A percentile compares a stretch with the other conserved stretches of the same genome.
These are phyloP conservation scores for Cettia cetti DNA, from an alignment of 2,113 vertebrate genomes.

Conservation along the genomic window DNA sequence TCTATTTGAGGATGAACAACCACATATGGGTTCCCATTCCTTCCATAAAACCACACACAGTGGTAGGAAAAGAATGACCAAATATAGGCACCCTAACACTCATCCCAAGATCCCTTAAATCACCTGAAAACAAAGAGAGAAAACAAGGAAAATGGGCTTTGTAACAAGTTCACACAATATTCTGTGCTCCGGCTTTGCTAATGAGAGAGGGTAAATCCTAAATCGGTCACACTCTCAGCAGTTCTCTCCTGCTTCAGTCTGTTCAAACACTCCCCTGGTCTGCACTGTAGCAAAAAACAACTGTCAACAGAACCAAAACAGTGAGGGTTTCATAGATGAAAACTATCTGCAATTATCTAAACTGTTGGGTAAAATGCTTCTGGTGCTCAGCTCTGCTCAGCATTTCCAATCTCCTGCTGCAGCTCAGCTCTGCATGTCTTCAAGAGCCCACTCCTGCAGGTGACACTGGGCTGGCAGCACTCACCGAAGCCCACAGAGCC, in stretches of 20 bases:
- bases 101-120: not conserved
- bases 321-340: not conserved
- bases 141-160: not conserved
- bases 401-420: fast-evolving
- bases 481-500: not conserved
- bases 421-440: not conserved
- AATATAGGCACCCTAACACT: not conserved
- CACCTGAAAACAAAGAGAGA: not conserved
- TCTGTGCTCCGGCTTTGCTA: not conserved
- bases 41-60: not conserved
- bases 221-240: not conserved
- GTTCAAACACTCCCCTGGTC: not conserved
- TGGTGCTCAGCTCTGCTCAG: not conserved
- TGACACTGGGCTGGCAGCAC: not conserved
- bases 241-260: not conserved
- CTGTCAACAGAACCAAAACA: not conserved
- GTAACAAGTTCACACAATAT: not conserved
- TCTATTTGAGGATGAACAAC: not conserved
- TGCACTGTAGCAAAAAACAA: not conserved
- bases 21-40: not conserved
- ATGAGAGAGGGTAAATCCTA: not conserved
- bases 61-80: not conserved
- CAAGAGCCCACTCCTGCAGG: fast-evolving
- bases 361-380: not conserved
- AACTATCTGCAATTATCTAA: not conserved